Percentiles rank a stretch among this genome's conserved stretches.
Evolutionary conservation across 2,113 vertebrate species (phyloP).

Genomic region (Cisticola juncidis): DNA sequence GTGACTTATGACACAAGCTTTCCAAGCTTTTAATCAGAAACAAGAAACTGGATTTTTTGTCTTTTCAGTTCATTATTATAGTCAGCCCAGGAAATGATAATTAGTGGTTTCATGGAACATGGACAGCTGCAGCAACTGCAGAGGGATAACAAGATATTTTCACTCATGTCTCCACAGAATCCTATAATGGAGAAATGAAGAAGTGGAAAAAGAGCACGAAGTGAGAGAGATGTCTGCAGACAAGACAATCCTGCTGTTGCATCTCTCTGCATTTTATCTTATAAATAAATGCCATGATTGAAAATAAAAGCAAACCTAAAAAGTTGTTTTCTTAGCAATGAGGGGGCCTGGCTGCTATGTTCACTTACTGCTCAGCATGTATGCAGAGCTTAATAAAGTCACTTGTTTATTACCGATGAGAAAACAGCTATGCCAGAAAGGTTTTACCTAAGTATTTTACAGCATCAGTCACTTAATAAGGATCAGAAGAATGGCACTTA

Average conservation of each 20-base stretch:
- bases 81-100: neutral
- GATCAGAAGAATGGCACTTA: neutral
- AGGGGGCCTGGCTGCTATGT: neutral
- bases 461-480: neutral
- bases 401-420: neutral
- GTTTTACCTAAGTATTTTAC: neutral
- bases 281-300: neutral
- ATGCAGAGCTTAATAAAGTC: neutral
- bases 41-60: neutral
- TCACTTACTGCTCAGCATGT: neutral
- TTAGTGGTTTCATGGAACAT: neutral
- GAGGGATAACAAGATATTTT: neutral
- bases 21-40: neutral
- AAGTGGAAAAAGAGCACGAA: neutral
- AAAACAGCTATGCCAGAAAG: neutral
- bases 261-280: neutral
- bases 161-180: neutral
- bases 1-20: neutral
- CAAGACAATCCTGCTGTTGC: neutral
- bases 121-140: neutral
- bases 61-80: neutral
- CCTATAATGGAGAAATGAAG: neutral
- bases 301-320: neutral
- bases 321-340: neutral
- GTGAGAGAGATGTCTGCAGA: neutral